Conservation (phyloP, 2,113 vertebrate genomes). For the Sceloporus tristichus region DNA sequence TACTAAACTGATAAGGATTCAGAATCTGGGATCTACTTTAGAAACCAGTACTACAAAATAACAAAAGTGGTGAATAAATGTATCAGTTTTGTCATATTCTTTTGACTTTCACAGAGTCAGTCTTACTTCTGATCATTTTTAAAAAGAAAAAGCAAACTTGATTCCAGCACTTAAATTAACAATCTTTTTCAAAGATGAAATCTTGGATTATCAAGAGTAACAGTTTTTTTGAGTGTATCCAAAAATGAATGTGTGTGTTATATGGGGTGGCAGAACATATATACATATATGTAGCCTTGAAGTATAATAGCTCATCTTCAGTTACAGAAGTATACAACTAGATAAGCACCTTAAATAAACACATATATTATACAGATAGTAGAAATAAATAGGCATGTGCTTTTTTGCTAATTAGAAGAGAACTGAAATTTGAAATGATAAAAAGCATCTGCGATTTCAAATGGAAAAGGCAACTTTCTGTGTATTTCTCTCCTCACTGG, state of each 20-base stretch:
- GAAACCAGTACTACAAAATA: background rate
- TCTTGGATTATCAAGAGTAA: background rate
- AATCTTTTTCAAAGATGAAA: background rate
- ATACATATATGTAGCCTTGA: accelerated
- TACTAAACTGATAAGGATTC: background rate
- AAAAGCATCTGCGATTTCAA: accelerated
- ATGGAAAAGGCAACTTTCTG: background rate
- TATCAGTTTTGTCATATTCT: accelerated
- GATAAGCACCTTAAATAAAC: accelerated
- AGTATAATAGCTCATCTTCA: background rate
- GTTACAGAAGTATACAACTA: background rate
- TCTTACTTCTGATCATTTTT: background rate
- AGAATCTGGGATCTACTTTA: background rate
- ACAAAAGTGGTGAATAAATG: background rate
- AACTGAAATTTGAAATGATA: background rate
- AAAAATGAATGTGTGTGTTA: background rate
- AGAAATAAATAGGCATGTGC: accelerated
- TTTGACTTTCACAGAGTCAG: background rate
- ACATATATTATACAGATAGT: background rate
- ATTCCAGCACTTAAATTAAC: background rate
- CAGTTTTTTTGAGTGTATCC: background rate
- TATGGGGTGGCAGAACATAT: accelerated
- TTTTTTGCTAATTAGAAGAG: background rate
- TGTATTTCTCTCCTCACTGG: background rate
- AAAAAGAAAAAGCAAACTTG: background rate